phyloP scores from a whole-genome alignment of 2,113 vertebrate genomes.

The Nothobranchius furzeri region DNA sequence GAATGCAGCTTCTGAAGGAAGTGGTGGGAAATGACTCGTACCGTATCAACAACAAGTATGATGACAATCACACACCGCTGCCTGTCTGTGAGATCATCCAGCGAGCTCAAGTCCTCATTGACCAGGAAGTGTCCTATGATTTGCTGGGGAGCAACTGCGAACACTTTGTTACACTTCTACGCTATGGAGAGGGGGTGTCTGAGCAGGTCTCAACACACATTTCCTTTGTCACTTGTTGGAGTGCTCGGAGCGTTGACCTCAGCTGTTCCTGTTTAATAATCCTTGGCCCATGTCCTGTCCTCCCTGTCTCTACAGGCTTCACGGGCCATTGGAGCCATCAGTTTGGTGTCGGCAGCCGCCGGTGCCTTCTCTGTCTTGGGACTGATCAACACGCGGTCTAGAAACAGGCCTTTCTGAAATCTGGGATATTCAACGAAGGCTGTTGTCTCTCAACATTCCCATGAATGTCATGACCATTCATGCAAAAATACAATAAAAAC shows the following conservation, averaged over 20 bases:
- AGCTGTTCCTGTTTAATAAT: neutral
- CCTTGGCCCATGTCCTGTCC: neutral
- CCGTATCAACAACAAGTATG: constrained; percentile 92
- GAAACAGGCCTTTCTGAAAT: constrained; percentile 81
- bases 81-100: constrained; percentile 84
- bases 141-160: constrained; percentile 91
- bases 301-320: constrained; percentile 80
- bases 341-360: constrained; percentile 82
- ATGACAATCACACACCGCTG: constrained; percentile 79
- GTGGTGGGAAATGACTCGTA: constrained; percentile 85
- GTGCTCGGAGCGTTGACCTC: neutral
- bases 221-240: neutral
- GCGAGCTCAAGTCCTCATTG: constrained; percentile 81
- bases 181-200: constrained; percentile 87
- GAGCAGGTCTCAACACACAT: constrained; percentile 82
- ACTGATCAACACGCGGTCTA: constrained; percentile 83
- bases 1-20: constrained; percentile 91
- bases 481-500: constrained; percentile 24
- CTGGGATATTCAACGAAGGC: constrained; percentile 31
- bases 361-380: constrained; percentile 86
- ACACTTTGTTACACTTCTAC: constrained; percentile 91
- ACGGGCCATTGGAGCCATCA: constrained; percentile 83
- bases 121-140: constrained; percentile 87
- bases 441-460: constrained; percentile 30
- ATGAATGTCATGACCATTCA: too few species aligned